Conservation (phyloP, 2,888 invertebrate genomes). For the Drosophila tanythrix region DNA sequence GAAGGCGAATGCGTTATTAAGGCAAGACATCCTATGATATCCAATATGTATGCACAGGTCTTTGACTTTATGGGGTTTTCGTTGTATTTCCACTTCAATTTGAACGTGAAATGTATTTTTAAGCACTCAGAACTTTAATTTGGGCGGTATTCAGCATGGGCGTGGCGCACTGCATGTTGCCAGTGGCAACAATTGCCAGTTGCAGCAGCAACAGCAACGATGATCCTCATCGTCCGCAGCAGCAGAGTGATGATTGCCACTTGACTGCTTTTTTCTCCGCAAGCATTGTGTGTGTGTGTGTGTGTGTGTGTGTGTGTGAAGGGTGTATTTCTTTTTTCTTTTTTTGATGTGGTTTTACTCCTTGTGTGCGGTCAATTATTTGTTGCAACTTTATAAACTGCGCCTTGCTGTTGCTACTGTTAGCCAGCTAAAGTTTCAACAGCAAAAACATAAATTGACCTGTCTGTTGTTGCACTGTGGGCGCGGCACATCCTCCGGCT, state of each 20-base stretch:
- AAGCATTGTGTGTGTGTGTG: slow-evolving; percentile 14
- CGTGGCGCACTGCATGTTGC: slow-evolving; percentile 27
- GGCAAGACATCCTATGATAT: not conserved
- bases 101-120: slow-evolving; percentile 76
- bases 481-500: slow-evolving; percentile 15
- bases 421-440: slow-evolving; percentile 32
- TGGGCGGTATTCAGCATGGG: slow-evolving; percentile 6
- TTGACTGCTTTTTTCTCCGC: slow-evolving; percentile 38
- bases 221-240: slow-evolving; percentile 32
- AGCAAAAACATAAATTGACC: slow-evolving; percentile 50
- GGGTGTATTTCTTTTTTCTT: not conserved
- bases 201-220: slow-evolving; percentile 53
- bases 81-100: slow-evolving; percentile 72
- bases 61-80: slow-evolving; percentile 52
- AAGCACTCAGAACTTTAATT: slow-evolving; percentile 45
- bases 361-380: slow-evolving; percentile 67
- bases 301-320: slow-evolving; percentile 27
- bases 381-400: slow-evolving; percentile 75
- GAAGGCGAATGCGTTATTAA: slow-evolving; percentile 20
- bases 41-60: slow-evolving; percentile 17
- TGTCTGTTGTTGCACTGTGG: slow-evolving; percentile 6
- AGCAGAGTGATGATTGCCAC: slow-evolving; percentile 64
- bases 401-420: slow-evolving; percentile 31
- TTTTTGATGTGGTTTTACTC: slow-evolving; percentile 7
- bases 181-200: slow-evolving; percentile 69